These are phyloP conservation scores for Trachymyrmex septentrionalis DNA, from an alignment of 1,140 invertebrate species.

Conservation along the genomic window DNA sequence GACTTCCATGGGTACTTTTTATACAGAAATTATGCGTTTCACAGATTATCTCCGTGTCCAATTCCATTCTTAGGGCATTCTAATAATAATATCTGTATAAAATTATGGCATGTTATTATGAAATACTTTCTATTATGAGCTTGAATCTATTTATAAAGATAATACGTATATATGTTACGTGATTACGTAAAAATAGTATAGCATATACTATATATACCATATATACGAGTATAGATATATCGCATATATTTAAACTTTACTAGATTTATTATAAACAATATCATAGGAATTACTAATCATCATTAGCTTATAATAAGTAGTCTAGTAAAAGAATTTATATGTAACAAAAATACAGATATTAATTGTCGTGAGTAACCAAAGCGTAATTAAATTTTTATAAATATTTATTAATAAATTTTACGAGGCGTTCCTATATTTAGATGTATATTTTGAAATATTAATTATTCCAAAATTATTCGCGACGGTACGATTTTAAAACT, in stretches of 20 bases:
- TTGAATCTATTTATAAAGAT: not conserved
- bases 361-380: not conserved
- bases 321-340: not conserved
- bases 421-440: not conserved
- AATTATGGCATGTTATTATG: not conserved
- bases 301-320: not conserved
- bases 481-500: slow-evolving; percentile 26
- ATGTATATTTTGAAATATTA: not conserved
- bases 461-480: slow-evolving; percentile 39
- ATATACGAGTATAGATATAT: not conserved
- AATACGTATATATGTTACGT: not conserved
- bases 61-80: too few species aligned
- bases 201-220: not conserved
- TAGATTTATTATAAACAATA: not conserved
- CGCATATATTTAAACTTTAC: not conserved
- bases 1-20: too few species aligned
- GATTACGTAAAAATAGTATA: not conserved
- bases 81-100: too few species aligned
- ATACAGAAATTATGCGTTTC: too few species aligned
- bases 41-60: too few species aligned
- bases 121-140: not conserved
- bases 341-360: not conserved
- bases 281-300: not conserved
- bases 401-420: not conserved
- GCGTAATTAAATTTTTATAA: not conserved